Evolutionary conservation across 2,113 vertebrate species (phyloP), one percentile per base, ranked within the genome.

Genomic region (Clarias batrachus): DNA sequence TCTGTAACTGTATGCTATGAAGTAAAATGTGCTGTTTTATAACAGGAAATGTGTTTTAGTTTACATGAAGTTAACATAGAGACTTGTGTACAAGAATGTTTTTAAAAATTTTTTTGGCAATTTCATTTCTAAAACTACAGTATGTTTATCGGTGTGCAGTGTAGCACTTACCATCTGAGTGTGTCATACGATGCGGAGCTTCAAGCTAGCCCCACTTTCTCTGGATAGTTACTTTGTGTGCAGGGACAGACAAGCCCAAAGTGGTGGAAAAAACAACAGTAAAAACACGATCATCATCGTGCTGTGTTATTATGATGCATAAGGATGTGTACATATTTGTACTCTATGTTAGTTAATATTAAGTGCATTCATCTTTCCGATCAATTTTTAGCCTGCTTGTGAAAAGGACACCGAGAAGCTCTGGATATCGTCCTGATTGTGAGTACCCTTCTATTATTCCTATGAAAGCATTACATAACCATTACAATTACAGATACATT

Each of bases 371-470:
- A 68, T 76, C 23, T 82, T 4, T 86, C 21, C 0, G 59, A 90
- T 74, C 91, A 9, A 23, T 93, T 90, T 48, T 11, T 88, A 96
- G 95, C 89, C 93, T 96, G 48, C 92, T 96, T 84, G 95, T 96
- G 86, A 96, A 96, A 92, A 93, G 95, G 91, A 96, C 95, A 11
- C 94, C 95, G 4, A 94, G 91, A 91, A 96, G 95, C 88, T 94
- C 92, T 23, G 95, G 95, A 57, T 96, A 96, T 86, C 94, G 94
- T 56, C 95, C 95, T 56, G 95, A 96, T 91, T 96, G 95, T 96
- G 90, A 96, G 95, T 93, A 65, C 54, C n/a, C 82, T 33, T 63
- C 21, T 86, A 6, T 12, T 41, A 63, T 78, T 59, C 59, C 57
- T 78, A 14, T 23, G 48, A 48, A 48, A 48, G 48, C 48, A 48